Evolutionary conservation across 2,797 vertebrate genomes (phyloP).

Genomic region (Betta splendens): DNA sequence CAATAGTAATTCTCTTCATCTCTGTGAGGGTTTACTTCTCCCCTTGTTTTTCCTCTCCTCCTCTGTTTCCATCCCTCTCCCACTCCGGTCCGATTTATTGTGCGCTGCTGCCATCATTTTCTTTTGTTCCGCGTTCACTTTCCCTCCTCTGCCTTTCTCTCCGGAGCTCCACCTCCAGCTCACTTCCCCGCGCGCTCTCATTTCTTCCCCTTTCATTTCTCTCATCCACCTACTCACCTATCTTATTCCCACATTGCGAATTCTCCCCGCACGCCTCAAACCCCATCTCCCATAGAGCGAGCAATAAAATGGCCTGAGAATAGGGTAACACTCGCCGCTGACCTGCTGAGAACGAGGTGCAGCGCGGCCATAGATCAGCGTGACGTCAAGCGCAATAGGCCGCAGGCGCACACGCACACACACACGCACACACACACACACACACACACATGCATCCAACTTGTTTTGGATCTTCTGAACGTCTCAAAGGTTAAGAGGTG

Average conservation of each 20-base stretch:
- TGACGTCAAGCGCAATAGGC: constrained; percentile 11
- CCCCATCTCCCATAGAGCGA: constrained; percentile 21
- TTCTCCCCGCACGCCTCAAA: constrained; percentile 28
- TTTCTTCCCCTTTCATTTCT: constrained; percentile 46
- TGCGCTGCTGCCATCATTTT: constrained; percentile 18
- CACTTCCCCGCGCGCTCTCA: constrained; percentile 42
- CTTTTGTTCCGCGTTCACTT: constrained; percentile 45
- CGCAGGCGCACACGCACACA: not conserved
- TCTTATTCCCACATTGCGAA: constrained; percentile 23
- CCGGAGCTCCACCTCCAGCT: constrained; percentile 32
- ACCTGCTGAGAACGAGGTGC: constrained; percentile 20
- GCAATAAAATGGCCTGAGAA: constrained; percentile 25
- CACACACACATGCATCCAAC: not conserved
- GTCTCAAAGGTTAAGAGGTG: constrained; percentile 32
- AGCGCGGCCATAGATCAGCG: constrained; percentile 18
- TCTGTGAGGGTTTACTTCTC: constrained; percentile 32
- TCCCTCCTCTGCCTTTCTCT: constrained; percentile 22
- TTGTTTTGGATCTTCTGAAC: constrained; percentile 19
- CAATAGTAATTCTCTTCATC: constrained; percentile 60
- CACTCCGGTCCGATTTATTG: constrained; percentile 36
- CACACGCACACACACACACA: not conserved
- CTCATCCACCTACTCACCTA: constrained; percentile 31
- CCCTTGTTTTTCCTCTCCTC: constrained; percentile 13
- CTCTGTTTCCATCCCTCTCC: constrained; percentile 33
- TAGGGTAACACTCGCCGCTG: constrained; percentile 6